phyloP scores from a whole-genome alignment of 1,140 invertebrate species.

The Cydia pomonella region DNA sequence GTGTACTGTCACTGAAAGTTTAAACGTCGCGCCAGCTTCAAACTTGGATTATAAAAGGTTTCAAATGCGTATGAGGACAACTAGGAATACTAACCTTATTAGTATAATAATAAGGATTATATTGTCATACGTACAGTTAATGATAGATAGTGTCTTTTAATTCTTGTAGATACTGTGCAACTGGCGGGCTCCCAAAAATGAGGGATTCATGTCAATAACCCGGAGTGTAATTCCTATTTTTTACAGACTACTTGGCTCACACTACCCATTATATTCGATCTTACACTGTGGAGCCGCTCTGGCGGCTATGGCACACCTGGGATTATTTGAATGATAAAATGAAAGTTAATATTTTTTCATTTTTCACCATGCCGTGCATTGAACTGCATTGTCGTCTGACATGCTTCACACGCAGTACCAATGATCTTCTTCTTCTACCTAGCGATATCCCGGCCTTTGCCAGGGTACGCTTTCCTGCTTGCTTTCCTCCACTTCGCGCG shows the following conservation, averaged over 20 bases:
- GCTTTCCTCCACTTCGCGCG: too few species aligned
- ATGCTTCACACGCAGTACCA: too few species aligned
- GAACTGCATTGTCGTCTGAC: too few species aligned
- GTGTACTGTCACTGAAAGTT: not conserved
- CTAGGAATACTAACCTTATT: not conserved
- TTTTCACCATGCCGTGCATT: too few species aligned
- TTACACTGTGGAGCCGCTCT: not conserved
- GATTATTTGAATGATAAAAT: too few species aligned
- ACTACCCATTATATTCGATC: not conserved
- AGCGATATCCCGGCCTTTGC: too few species aligned
- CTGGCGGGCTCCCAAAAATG: slow-evolving; percentile 34
- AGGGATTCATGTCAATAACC: slow-evolving; percentile 39
- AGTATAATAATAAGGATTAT: not conserved
- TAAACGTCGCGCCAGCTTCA: not conserved
- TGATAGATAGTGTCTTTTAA: not conserved
- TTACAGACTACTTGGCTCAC: not conserved
- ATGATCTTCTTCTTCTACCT: too few species aligned
- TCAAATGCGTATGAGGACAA: not conserved
- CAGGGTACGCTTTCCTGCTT: too few species aligned
- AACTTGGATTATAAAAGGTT: not conserved
- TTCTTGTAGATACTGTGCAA: not conserved
- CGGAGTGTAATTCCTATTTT: not conserved
- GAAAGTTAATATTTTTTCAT: too few species aligned
- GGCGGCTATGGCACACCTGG: too few species aligned
- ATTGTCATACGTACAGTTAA: not conserved